Evolutionary conservation across 2,797 vertebrate species (phyloP).

Genomic region (Pogonophryne albipinna): DNA sequence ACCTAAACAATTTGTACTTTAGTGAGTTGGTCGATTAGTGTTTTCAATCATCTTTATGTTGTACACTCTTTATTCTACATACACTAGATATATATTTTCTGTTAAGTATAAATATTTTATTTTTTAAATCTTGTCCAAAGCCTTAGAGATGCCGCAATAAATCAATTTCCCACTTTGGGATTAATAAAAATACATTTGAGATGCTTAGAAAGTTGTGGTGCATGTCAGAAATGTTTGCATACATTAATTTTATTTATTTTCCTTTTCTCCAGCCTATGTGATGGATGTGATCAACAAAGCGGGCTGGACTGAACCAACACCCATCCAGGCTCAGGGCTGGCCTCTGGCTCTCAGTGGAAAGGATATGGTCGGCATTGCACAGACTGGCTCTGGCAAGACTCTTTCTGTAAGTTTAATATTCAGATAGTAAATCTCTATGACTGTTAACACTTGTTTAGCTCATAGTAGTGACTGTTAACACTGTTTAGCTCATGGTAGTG

Average conservation of each 20-base stretch:
- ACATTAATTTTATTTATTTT: neutral
- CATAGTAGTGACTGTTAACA: neutral
- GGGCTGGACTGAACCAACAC: slow-evolving; percentile 96
- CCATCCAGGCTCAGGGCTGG: slow-evolving; percentile 98
- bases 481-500: neutral
- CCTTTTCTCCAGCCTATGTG: slow-evolving; percentile 88
- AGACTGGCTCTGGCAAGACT: slow-evolving; percentile 98
- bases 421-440: no score
- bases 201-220: no score
- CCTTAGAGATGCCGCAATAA: no score
- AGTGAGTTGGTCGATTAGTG: no score
- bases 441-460: neutral
- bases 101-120: no score
- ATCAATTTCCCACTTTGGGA: no score
- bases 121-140: no score
- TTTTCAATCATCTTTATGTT: no score
- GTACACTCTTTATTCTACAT: no score
- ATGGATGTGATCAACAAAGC: slow-evolving; percentile 96
- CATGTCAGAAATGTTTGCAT: rapidly evolving
- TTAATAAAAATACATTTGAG: no score
- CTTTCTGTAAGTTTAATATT: slow-evolving; percentile 89
- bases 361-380: slow-evolving; percentile 98
- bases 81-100: no score
- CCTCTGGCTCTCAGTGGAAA: slow-evolving; percentile 95
- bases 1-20: no score